Conservation (phyloP, 2,797 vertebrate genomes). For the Megalops cyprinoides region DNA sequence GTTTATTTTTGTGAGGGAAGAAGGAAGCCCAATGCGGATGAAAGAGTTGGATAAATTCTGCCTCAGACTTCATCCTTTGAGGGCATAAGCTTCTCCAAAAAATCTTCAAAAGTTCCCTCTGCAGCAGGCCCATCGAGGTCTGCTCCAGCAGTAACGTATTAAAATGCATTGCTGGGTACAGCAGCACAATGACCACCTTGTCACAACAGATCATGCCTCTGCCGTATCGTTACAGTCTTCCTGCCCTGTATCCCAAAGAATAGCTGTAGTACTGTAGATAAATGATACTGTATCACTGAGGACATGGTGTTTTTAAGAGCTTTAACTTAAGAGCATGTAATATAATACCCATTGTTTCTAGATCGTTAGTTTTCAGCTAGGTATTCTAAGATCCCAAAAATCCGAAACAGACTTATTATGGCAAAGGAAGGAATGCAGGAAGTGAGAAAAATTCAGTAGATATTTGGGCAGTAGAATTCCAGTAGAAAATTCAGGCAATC, state of each 20-base stretch:
- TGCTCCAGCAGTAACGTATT: background rate
- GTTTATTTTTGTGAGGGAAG: conserved; percentile 22
- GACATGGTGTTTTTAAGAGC: no score
- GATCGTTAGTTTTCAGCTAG: no score
- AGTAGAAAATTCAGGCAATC: no score
- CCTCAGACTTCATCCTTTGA: conserved; percentile 14
- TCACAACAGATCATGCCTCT: background rate
- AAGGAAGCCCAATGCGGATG: conserved; percentile 19
- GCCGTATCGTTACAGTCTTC: background rate
- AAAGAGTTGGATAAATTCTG: conserved; percentile 23
- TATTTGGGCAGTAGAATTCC: no score
- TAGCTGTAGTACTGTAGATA: background rate
- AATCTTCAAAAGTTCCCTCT: conserved; percentile 4
- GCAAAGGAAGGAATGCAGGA: no score
- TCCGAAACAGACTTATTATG: no score
- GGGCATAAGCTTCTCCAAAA: background rate
- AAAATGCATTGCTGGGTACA: background rate
- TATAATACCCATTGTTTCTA: no score
- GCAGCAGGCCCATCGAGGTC: background rate
- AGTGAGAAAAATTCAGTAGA: no score
- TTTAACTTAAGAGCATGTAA: no score
- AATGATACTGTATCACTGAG: no score
- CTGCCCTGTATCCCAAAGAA: background rate
- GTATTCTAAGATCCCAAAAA: no score
- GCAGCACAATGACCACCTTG: background rate